A percentile compares a stretch with the other conserved stretches of the same genome.
Evolutionary conservation across 2,797 vertebrate species (phyloP).

Genomic region (Enteromius thamalakanensis): DNA sequence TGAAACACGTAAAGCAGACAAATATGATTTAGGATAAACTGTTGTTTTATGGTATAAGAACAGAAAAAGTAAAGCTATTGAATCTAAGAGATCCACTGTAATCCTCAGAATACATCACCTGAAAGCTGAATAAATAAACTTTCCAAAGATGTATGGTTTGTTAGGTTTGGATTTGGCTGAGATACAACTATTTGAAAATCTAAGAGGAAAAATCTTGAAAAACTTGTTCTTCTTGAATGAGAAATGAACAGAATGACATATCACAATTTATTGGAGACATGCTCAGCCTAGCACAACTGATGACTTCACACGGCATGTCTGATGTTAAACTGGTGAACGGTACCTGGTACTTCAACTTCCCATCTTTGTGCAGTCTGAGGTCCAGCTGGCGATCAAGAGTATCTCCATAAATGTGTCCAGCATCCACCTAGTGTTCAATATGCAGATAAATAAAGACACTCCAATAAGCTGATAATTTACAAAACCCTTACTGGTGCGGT

Average conservation of each 20-base stretch:
- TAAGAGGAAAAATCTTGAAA: too few species aligned
- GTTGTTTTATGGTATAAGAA: neutral
- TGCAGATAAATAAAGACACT: slow-evolving; percentile 9
- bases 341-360: slow-evolving; percentile 96
- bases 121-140: too few species aligned
- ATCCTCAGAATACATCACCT: neutral
- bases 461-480: neutral
- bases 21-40: neutral
- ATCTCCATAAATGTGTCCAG: slow-evolving; percentile 89
- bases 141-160: too few species aligned
- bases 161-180: too few species aligned
- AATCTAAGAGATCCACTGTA: neutral
- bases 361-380: slow-evolving; percentile 87
- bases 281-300: neutral
- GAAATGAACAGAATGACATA: neutral
- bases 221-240: neutral
- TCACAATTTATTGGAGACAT: neutral
- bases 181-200: too few species aligned
- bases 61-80: neutral
- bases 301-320: slow-evolving; percentile 26
- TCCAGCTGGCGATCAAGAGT: slow-evolving; percentile 83
- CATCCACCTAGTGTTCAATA: slow-evolving; percentile 83
- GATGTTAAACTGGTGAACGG: neutral
- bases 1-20: neutral
- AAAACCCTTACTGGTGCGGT: neutral